Conservation (phyloP, 1,140 invertebrate genomes). For the Calliphora vicina region DNA sequence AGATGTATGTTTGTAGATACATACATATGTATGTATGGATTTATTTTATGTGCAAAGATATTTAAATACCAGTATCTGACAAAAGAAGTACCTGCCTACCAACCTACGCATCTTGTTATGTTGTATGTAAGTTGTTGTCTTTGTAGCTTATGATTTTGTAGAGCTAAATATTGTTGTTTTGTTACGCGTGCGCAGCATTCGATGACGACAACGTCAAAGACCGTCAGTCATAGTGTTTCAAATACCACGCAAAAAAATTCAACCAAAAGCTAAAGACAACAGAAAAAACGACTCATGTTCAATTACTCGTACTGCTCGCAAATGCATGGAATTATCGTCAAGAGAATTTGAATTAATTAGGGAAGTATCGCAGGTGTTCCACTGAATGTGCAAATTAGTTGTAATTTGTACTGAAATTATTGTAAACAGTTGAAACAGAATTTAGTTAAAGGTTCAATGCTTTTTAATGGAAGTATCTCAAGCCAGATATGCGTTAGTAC, state of each 20-base stretch:
- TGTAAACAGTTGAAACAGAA: no score
- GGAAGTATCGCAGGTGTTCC: background rate
- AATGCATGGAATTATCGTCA: background rate
- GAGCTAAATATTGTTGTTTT: background rate
- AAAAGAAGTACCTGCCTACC: constrained; percentile 5
- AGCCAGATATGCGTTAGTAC: no score
- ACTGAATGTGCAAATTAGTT: background rate
- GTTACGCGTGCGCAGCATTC: background rate
- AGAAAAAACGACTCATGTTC: background rate
- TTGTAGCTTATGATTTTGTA: background rate
- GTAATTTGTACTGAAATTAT: background rate
- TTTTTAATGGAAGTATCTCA: no score
- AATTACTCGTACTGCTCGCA: background rate
- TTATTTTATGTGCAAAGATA: background rate
- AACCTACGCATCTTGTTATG: constrained; percentile 7
- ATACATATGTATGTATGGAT: no score
- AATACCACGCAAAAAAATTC: background rate
- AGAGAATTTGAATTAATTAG: constrained; percentile 10
- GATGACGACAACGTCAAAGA: background rate
- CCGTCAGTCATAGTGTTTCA: background rate
- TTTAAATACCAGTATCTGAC: background rate
- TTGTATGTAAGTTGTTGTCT: background rate
- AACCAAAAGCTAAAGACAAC: background rate
- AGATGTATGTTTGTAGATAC: no score
- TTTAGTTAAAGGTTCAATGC: no score